Conservation (phyloP, 2,888 invertebrate species). For the Cheilosia vulpina region DNA sequence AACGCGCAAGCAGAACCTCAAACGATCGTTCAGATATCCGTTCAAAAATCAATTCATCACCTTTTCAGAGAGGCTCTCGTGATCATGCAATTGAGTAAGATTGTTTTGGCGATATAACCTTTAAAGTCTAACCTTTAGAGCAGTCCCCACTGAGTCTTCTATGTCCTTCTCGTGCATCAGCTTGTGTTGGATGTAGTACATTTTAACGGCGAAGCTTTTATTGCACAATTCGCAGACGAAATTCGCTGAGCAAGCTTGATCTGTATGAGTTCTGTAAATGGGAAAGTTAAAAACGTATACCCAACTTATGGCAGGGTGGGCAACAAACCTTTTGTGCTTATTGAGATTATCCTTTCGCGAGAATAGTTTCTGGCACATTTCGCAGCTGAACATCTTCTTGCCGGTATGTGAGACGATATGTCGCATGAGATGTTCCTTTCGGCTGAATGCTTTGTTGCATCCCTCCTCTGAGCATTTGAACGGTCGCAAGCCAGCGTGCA, state of each 20-base stretch:
- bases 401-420: constrained; percentile 88
- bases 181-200: constrained; percentile 87
- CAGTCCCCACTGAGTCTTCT: constrained; percentile 69
- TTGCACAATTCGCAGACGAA: constrained; percentile 88
- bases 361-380: constrained; percentile 86
- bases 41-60: constrained; percentile 68
- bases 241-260: constrained; percentile 82
- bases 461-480: constrained; percentile 86
- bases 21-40: constrained; percentile 70
- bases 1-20: constrained; percentile 59
- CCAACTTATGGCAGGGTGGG: background rate
- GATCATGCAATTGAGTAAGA: background rate
- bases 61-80: constrained; percentile 15
- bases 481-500: constrained; percentile 88
- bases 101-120: background rate
- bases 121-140: constrained; percentile 66
- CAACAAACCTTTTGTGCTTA: constrained; percentile 82
- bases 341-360: constrained; percentile 83
- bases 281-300: background rate
- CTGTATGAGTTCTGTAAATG: constrained; percentile 80
- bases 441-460: constrained; percentile 88
- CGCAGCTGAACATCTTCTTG: constrained; percentile 87
- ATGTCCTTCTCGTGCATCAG: constrained; percentile 83
- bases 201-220: constrained; percentile 87
- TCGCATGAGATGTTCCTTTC: constrained; percentile 88